Base-by-base conservation (phyloP, 2,113 vertebrate species). In the Malaclemys terrapin region DNA sequence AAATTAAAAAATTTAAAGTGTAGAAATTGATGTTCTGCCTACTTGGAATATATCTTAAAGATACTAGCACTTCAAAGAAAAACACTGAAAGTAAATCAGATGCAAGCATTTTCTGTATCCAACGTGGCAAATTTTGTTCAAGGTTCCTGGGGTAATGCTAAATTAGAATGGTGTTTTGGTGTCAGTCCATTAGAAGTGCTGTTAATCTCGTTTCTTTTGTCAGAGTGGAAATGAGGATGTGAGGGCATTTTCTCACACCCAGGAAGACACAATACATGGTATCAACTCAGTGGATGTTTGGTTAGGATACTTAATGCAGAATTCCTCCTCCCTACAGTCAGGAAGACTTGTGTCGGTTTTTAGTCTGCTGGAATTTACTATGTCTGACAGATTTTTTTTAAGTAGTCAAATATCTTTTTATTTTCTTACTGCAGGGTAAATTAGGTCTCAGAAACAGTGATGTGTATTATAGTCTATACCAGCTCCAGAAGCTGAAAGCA, bases 1-100 rank as follows among this genome's bases (percentile, higher is more conserved):
- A 96, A 97, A 98, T 97, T 97, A 95, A 86, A 94, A 98, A 98
- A 97, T 31, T 25, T 91, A 95, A 97, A 96, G 84, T 92, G 90
- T n/a, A 91, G 62, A 94, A 96, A 97, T 97, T 95, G 88, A 87
- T 98, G 94, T 97, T 97, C 93, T 98, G 88, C 93, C 89, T 97
- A 83, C 94, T 89, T 95, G 94, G 93, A 90, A 94, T 93, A 84
- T 96, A 91, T 98, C 97, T 98, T 95, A 97, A 98, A 98, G 96
- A 96, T 96, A 95, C 75, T 59, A 93, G 79, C 88, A 98, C 97
- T 97, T 98, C 98, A 98, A 97, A 98, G 97, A 97, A 96, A 98
- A 93, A 95, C 81, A 94, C 88, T 94, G 87, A 80, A 89, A 96
- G 92, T 92, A 96, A 97, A 98, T 97, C 97, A 97, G 96, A 98